These are phyloP conservation scores for Drosophila kanekoi DNA, from an alignment of 2,888 invertebrate genomes.

Conservation along the genomic window DNA sequence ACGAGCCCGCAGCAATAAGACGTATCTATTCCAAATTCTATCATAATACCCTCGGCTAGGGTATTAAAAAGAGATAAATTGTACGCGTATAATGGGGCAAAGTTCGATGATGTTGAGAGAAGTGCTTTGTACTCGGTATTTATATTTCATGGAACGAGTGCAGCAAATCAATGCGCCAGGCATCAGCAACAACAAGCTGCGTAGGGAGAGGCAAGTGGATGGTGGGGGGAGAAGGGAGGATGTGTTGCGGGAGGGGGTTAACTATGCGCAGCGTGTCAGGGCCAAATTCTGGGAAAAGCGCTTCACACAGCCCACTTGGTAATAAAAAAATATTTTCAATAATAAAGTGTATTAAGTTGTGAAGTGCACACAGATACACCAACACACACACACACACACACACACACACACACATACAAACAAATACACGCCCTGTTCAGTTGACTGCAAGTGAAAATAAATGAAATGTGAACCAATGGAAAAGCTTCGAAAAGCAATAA, in stretches of 20 bases:
- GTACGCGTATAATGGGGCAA: conserved; percentile 27
- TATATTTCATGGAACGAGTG: conserved; percentile 65
- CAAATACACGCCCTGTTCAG: conserved; percentile 26
- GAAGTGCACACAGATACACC: conserved; percentile 66
- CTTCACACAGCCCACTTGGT: conserved; percentile 67
- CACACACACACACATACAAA: conserved; percentile 15
- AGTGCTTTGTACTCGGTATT: conserved; percentile 60
- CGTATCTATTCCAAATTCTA: not conserved
- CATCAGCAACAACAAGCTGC: conserved; percentile 29
- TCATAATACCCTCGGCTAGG: conserved; percentile 3
- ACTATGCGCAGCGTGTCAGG: conserved; percentile 71
- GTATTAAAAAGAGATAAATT: conserved; percentile 39
- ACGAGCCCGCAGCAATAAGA: not conserved
- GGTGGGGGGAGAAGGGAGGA: too few species aligned
- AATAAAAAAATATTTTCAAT: conserved; percentile 81
- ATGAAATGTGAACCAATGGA: conserved; percentile 79
- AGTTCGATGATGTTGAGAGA: conserved; percentile 27
- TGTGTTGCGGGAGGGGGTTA: conserved; percentile 37
- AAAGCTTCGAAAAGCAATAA: conserved; percentile 80
- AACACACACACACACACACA: conserved; percentile 6
- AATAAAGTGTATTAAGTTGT: conserved; percentile 81
- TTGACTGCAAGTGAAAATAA: conserved; percentile 73
- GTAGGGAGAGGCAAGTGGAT: too few species aligned
- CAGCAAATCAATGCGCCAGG: conserved; percentile 73
- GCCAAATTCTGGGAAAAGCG: conserved; percentile 72